Conservation (phyloP, 2,888 invertebrate species). For the Cryptocephalus moraei region DNA sequence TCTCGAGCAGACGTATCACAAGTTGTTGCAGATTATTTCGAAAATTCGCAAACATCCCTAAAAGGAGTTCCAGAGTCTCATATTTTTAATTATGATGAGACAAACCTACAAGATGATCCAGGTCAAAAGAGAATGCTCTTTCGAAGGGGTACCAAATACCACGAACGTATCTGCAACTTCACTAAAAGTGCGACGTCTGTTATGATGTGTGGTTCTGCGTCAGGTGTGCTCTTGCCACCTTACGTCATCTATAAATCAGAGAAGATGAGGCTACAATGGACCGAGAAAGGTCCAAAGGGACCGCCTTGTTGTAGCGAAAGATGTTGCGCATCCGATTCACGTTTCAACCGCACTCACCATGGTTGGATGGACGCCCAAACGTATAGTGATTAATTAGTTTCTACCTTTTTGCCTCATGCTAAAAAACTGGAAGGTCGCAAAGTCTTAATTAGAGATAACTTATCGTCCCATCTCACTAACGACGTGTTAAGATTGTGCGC, state of each 20-base stretch:
- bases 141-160: conserved; percentile 11
- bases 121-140: conserved; percentile 10
- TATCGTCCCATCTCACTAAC: conserved; percentile 4
- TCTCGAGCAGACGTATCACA: too few relatives aligned
- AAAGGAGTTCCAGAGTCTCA: conserved; percentile 5
- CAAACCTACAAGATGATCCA: conserved; percentile 6
- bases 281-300: conserved; percentile 17
- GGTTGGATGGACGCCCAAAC: conserved; percentile 14
- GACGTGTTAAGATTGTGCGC: conserved; percentile 7
- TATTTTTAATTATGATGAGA: conserved; percentile 10
- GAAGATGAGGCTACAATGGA: conserved; percentile 8
- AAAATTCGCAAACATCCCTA: conserved; percentile 3
- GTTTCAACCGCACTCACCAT: too few relatives aligned
- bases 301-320: conserved; percentile 12
- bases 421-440: conserved; percentile 12
- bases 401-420: conserved; percentile 18
- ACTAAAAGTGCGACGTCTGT: conserved; percentile 15
- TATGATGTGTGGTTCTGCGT: conserved; percentile 6
- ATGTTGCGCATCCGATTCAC: conserved; percentile 14
- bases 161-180: conserved; percentile 15
- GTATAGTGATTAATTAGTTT: conserved; percentile 21
- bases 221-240: conserved; percentile 6
- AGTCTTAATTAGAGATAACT: conserved; percentile 27
- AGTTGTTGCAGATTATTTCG: too few relatives aligned
- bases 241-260: conserved; percentile 8